Conservation (phyloP, 2,113 vertebrate genomes). For the Oreochromis niloticus region DNA sequence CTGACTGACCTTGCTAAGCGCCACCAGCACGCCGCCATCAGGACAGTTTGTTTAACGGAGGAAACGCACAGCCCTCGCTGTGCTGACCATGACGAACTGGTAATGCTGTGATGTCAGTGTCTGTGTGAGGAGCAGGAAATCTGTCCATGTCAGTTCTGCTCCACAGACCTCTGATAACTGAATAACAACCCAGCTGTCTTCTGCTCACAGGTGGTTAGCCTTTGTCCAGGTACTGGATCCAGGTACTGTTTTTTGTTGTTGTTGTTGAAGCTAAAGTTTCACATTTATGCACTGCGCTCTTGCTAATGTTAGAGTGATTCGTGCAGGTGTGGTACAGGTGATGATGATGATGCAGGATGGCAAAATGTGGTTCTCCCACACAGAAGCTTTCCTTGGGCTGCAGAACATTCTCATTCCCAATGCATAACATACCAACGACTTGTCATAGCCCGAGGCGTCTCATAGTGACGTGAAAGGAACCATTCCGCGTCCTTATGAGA, state of each 20-base stretch:
- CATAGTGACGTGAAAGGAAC: neutral
- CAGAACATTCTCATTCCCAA: neutral
- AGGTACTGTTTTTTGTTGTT: neutral
- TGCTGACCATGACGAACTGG: neutral
- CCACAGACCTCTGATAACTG: slow-evolving; percentile 75
- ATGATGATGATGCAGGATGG: neutral
- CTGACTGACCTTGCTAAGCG: neutral
- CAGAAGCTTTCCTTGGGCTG: neutral
- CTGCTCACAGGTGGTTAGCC: neutral
- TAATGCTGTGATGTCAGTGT: neutral
- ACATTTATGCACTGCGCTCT: neutral
- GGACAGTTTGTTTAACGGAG: neutral
- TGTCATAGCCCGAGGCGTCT: neutral
- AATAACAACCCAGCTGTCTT: slow-evolving; percentile 73
- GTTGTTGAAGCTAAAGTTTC: neutral
- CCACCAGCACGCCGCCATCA: neutral
- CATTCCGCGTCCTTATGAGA: neutral
- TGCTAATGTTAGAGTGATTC: neutral
- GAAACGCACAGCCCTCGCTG: neutral
- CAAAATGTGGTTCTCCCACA: neutral
- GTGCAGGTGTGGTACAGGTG: neutral
- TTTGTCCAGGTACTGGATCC: neutral
- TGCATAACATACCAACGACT: neutral
- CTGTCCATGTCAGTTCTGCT: slow-evolving; percentile 78
- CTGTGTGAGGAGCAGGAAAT: slow-evolving; percentile 73